Percentiles rank a stretch among this genome's conserved stretches.
These are phyloP conservation scores for Mylabris sibirica DNA, from an alignment of 2,888 invertebrate genomes.

Conservation along the genomic window DNA sequence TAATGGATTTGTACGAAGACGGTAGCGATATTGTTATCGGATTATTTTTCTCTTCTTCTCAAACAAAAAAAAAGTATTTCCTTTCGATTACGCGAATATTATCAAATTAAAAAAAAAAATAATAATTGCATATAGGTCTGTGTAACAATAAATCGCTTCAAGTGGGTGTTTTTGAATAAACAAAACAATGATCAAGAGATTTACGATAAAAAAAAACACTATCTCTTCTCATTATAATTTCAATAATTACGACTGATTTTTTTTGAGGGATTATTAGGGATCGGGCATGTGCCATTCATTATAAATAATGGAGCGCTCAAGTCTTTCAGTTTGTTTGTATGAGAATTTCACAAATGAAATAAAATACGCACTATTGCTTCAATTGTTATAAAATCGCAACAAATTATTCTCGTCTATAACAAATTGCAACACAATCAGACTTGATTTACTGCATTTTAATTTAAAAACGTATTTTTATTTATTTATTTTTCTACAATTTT, in stretches of 20 bases:
- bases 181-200: not conserved
- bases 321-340: slow-evolving; percentile 14
- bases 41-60: not conserved
- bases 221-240: not conserved
- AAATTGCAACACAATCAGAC: slow-evolving; percentile 12
- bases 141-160: slow-evolving; percentile 27
- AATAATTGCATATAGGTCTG: slow-evolving; percentile 36
- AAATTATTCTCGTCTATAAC: not conserved
- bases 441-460: not conserved
- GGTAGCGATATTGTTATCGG: slow-evolving; percentile 34
- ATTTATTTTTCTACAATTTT: not conserved
- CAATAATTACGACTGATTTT: not conserved
- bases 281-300: slow-evolving; percentile 26
- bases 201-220: not conserved
- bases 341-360: not conserved
- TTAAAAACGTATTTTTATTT: not conserved
- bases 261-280: not conserved
- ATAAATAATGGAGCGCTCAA: slow-evolving; percentile 14
- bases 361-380: slow-evolving; percentile 11
- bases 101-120: too few species aligned
- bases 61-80: not conserved
- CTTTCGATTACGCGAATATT: not conserved
- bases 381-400: slow-evolving; percentile 10
- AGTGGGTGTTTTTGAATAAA: not conserved
- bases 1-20: slow-evolving; percentile 18